phyloP scores from a whole-genome alignment of 2,797 vertebrate genomes.

The Schizopygopsis pylzovi region DNA sequence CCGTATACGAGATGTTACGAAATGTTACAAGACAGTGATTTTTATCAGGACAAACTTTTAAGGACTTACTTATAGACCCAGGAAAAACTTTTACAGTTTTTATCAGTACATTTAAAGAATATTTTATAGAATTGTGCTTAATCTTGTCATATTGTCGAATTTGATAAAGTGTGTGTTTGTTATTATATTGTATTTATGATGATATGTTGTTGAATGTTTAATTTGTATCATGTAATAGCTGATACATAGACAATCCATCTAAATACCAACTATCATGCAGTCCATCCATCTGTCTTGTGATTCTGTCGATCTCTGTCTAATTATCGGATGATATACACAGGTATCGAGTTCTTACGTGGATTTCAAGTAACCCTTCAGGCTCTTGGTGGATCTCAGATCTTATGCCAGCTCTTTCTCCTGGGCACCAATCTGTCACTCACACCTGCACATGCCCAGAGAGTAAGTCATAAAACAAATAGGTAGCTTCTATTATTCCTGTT shows the following conservation, averaged over 20 bases:
- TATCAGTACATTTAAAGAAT: too few species aligned
- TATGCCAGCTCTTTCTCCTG: constrained; percentile 81
- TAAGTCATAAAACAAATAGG: constrained; percentile 28
- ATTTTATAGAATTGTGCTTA: too few species aligned
- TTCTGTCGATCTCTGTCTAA: background rate
- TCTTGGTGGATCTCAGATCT: constrained; percentile 68
- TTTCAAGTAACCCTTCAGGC: constrained; percentile 80
- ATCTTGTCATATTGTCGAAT: too few species aligned
- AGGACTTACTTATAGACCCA: too few species aligned
- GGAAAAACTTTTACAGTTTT: too few species aligned
- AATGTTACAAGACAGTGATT: too few species aligned
- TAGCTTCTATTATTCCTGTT: background rate
- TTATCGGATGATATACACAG: constrained; percentile 59
- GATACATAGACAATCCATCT: background rate
- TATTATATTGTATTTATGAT: background rate
- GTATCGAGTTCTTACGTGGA: constrained; percentile 78
- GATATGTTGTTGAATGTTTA: background rate
- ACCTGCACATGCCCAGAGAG: constrained; percentile 70
- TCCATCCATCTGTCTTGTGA: background rate
- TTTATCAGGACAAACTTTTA: too few species aligned
- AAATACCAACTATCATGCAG: background rate
- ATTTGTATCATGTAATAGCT: background rate
- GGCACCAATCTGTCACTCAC: constrained; percentile 74
- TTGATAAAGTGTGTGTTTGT: too few species aligned
- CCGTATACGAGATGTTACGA: too few species aligned